These are phyloP conservation scores for Cherax destructor DNA, from an alignment of 1,140 invertebrate genomes.

Conservation along the genomic window DNA sequence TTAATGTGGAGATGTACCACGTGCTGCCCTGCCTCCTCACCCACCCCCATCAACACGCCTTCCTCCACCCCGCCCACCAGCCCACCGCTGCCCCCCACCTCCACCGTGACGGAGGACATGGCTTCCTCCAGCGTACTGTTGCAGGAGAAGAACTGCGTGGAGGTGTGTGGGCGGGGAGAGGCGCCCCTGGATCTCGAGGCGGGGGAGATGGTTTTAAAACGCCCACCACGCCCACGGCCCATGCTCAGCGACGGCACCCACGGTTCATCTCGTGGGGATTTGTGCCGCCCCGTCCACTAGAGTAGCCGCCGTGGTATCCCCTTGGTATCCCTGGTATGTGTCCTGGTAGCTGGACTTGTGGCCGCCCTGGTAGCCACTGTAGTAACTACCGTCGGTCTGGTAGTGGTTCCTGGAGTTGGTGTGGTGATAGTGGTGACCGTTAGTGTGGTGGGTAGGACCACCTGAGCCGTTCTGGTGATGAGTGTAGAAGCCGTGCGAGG, in stretches of 20 bases:
- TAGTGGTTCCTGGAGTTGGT: constrained; percentile 5
- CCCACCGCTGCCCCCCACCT: constrained; percentile 39
- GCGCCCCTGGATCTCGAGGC: constrained; percentile 24
- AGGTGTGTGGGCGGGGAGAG: constrained; percentile 35
- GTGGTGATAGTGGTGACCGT: constrained; percentile 25
- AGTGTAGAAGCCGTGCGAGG: constrained; percentile 4
- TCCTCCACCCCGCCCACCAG: constrained; percentile 28
- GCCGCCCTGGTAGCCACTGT: background rate
- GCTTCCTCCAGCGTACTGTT: background rate
- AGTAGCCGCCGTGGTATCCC: constrained; percentile 50
- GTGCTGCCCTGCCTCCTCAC: constrained; percentile 38
- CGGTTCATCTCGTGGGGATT: constrained; percentile 20
- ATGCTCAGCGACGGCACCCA: constrained; percentile 32
- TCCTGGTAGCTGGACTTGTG: constrained; percentile 29
- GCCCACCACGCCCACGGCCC: constrained; percentile 35
- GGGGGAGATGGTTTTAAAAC: constrained; percentile 38
- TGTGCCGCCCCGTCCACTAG: constrained; percentile 19
- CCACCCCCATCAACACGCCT: background rate
- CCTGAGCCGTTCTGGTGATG: constrained; percentile 37
- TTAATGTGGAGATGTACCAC: constrained; percentile 60
- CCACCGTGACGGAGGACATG: constrained; percentile 41
- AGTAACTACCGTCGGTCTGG: constrained; percentile 31
- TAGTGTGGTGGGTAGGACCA: constrained; percentile 1
- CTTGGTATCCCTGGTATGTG: constrained; percentile 47
- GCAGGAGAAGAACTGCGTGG: constrained; percentile 11